Percentiles rank a stretch among this genome's conserved stretches.
phyloP scores from a whole-genome alignment of 1,140 invertebrate species.

The Diorhabda sublineata region DNA sequence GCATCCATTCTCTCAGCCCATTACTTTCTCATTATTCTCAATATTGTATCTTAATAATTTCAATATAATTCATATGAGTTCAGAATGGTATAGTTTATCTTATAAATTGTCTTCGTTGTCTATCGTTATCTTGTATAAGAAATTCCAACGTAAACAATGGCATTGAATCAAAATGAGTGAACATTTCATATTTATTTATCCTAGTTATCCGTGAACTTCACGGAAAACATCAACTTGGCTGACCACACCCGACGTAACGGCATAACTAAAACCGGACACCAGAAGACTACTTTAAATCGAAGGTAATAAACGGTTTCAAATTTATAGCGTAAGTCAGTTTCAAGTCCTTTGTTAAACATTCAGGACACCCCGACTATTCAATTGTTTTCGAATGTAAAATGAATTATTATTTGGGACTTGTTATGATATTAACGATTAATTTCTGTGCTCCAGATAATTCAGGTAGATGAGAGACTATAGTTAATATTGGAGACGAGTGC shows the following conservation, averaged over 20 bases:
- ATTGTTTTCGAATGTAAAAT: too few species aligned
- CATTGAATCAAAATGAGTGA: not conserved
- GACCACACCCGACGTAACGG: not conserved
- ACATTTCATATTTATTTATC: slow-evolving; percentile 3
- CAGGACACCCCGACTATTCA: not conserved
- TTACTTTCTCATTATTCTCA: too few species aligned
- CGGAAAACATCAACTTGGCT: not conserved
- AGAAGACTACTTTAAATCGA: not conserved
- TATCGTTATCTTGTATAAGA: not conserved
- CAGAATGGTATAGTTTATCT: too few species aligned
- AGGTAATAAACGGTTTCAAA: not conserved
- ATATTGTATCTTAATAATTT: too few species aligned
- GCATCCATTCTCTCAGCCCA: too few species aligned
- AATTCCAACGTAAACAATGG: not conserved
- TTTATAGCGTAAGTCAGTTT: not conserved
- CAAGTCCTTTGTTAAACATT: not conserved
- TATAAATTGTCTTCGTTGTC: not conserved
- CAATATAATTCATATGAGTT: too few species aligned
- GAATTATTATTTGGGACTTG: too few species aligned
- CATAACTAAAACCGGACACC: not conserved
- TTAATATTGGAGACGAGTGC: too few species aligned
- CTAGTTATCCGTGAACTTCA: not conserved
- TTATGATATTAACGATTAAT: too few species aligned
- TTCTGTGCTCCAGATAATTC: too few species aligned
- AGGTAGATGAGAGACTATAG: too few species aligned